Conservation (phyloP, 2,113 vertebrate species). For the Xenus cinereus region DNA sequence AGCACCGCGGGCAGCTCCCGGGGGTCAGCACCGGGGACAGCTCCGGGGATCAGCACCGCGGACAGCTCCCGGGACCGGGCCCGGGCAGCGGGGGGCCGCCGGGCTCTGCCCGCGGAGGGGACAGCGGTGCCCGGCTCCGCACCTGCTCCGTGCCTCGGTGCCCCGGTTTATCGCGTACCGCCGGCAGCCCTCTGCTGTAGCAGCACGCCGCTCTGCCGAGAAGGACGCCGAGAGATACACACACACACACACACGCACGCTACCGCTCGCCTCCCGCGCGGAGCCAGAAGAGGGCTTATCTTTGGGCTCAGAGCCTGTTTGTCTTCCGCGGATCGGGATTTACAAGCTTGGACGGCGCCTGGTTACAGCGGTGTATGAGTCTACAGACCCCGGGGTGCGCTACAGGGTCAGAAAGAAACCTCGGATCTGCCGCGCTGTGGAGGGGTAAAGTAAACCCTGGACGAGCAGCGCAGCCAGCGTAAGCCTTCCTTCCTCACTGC, state of each 20-base stretch:
- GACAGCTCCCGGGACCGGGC: background rate
- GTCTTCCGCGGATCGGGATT: background rate
- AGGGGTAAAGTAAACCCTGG: background rate
- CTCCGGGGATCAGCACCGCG: background rate
- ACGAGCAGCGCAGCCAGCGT: background rate
- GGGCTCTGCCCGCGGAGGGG: background rate
- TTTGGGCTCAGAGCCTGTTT: background rate
- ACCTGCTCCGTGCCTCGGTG: background rate
- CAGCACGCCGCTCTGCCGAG: background rate
- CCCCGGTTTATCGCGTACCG: background rate
- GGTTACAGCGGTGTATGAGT: background rate
- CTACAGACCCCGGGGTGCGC: background rate
- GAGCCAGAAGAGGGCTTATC: background rate
- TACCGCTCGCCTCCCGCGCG: background rate
- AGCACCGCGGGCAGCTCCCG: background rate
- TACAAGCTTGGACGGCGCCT: background rate
- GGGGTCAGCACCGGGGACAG: background rate
- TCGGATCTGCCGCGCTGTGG: background rate
- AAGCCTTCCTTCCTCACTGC: background rate
- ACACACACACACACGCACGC: background rate
- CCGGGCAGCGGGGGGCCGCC: too few relatives aligned
- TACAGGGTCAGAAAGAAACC: conserved; percentile 32
- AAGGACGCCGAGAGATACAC: background rate
- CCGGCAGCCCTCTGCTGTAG: background rate
- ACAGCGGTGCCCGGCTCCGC: background rate